These are phyloP conservation scores for Halictus ligatus DNA, from an alignment of 2,888 invertebrate genomes.

Conservation along the genomic window DNA sequence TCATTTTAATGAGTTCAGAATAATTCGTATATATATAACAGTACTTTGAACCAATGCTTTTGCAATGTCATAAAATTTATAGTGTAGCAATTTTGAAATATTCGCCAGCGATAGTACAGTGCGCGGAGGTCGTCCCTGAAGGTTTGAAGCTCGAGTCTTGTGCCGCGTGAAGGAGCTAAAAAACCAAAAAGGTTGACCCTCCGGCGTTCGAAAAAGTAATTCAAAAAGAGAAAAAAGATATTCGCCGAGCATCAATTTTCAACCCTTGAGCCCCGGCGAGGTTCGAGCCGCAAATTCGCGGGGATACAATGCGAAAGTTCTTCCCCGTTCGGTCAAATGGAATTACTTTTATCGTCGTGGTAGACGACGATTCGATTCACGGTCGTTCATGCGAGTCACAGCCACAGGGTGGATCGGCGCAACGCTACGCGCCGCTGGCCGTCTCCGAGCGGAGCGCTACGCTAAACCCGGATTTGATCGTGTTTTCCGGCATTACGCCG, in stretches of 20 bases:
- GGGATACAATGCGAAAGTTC: slow-evolving; percentile 54
- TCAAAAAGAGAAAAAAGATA: background rate
- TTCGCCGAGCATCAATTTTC: slow-evolving; percentile 37
- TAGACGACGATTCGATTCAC: slow-evolving; percentile 77
- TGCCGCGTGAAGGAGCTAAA: background rate
- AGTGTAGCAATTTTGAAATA: no score
- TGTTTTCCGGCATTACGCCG: slow-evolving; percentile 72
- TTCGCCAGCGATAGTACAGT: no score
- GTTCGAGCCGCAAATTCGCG: slow-evolving; percentile 39
- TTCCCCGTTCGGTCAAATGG: slow-evolving; percentile 60
- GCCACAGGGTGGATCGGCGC: slow-evolving; percentile 55
- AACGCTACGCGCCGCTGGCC: slow-evolving; percentile 17
- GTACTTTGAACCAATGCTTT: no score
- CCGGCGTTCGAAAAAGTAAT: background rate
- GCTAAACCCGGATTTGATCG: slow-evolving; percentile 74
- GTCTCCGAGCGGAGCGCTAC: slow-evolving; percentile 49
- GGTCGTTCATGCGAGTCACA: slow-evolving; percentile 76
- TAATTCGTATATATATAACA: no score
- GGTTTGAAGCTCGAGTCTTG: background rate
- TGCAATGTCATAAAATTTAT: no score
- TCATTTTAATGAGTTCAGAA: no score
- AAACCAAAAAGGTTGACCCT: no score
- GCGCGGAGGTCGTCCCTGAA: no score
- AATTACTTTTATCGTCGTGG: slow-evolving; percentile 69
- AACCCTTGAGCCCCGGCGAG: slow-evolving; percentile 39